Conservation (phyloP, 2,888 invertebrate species). For the Coenonympha glycerion region DNA sequence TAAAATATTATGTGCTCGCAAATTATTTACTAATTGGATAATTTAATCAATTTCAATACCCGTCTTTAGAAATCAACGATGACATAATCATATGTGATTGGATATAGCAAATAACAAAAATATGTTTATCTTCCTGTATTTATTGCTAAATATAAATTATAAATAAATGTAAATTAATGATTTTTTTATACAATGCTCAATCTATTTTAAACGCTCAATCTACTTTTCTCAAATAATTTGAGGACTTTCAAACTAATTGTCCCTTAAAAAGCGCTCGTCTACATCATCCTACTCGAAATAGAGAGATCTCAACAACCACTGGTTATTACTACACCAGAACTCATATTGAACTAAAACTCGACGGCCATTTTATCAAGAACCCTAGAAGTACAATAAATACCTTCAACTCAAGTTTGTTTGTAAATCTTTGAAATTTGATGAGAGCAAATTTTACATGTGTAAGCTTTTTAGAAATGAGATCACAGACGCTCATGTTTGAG, state of each 20-base stretch:
- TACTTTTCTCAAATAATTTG: too few species aligned
- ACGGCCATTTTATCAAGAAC: conserved; percentile 12
- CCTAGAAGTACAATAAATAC: neutral
- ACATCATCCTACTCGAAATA: neutral
- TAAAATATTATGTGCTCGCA: conserved; percentile 11
- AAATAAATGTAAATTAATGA: neutral
- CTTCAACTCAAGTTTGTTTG: conserved; percentile 29
- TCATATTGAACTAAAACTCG: conserved; percentile 29
- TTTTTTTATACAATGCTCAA: too few species aligned
- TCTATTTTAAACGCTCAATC: too few species aligned
- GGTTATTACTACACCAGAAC: conserved; percentile 1
- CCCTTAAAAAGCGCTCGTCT: conserved; percentile 14
- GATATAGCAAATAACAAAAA: neutral
- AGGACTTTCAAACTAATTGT: too few species aligned
- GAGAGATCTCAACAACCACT: conserved; percentile 7
- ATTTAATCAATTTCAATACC: conserved; percentile 12
- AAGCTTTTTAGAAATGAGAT: conserved; percentile 46
- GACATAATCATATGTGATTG: conserved; percentile 7
- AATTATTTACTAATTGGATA: conserved; percentile 13
- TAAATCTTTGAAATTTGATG: conserved; percentile 25
- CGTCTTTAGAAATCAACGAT: neutral
- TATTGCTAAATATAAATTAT: neutral
- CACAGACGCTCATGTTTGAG: conserved; percentile 48
- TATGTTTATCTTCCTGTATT: neutral
- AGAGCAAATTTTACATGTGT: conserved; percentile 47